Evolutionary conservation across 1,140 invertebrate species (phyloP).

Genomic region (Drosophila sulfurigaster): DNA sequence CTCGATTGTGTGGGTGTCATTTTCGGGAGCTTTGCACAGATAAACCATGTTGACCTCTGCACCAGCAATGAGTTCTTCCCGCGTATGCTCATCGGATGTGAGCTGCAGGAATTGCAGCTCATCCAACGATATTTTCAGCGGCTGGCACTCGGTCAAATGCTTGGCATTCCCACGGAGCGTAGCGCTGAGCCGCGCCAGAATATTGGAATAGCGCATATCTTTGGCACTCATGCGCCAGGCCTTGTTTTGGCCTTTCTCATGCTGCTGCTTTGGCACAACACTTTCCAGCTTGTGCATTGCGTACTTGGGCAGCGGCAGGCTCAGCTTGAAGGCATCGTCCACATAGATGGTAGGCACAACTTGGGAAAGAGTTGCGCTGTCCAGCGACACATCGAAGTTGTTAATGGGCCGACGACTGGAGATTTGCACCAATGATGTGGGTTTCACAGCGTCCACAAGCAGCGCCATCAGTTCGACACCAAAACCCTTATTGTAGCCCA

Average conservation of each 20-base stretch:
- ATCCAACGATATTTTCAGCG: slow-evolving; percentile 47
- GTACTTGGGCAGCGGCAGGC: slow-evolving; percentile 24
- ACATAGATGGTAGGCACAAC: slow-evolving; percentile 57
- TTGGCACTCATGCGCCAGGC: slow-evolving; percentile 71
- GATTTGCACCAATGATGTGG: slow-evolving; percentile 87
- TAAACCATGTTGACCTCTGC: slow-evolving; percentile 81
- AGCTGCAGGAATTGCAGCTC: slow-evolving; percentile 51
- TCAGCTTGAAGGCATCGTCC: slow-evolving; percentile 38
- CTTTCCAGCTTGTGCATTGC: slow-evolving; percentile 51
- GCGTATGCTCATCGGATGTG: slow-evolving; percentile 25
- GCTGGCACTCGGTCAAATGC: slow-evolving; percentile 55
- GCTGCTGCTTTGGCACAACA: slow-evolving; percentile 41
- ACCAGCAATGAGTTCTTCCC: slow-evolving; percentile 53
- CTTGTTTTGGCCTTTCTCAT: slow-evolving; percentile 10
- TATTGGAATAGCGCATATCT: slow-evolving; percentile 71
- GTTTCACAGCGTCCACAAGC: slow-evolving; percentile 85
- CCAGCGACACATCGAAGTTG: slow-evolving; percentile 86
- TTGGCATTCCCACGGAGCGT: slow-evolving; percentile 59
- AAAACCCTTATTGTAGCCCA: slow-evolving; percentile 87
- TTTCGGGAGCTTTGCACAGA: slow-evolving; percentile 51
- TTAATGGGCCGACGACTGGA: slow-evolving; percentile 83
- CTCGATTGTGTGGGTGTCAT: slow-evolving; percentile 13
- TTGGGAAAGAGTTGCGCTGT: slow-evolving; percentile 70
- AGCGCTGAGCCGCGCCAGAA: slow-evolving; percentile 63
- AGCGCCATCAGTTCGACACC: slow-evolving; percentile 86